Evolutionary conservation across 2,797 vertebrate species (phyloP).

Genomic region (Petrocephalus schoutedeni): DNA sequence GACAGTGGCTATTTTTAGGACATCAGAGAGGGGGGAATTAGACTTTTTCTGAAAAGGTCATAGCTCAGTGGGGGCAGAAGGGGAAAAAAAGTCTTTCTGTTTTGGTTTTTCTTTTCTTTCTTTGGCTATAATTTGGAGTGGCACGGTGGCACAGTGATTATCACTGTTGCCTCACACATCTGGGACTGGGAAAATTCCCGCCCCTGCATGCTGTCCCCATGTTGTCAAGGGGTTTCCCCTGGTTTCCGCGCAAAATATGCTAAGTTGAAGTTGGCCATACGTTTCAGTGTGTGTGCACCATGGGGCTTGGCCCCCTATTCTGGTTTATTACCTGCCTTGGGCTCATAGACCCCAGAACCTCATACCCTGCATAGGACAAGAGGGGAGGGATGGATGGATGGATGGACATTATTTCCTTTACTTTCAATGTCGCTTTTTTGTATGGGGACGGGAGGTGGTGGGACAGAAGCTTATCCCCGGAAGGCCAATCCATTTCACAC

Average conservation of each 20-base stretch:
- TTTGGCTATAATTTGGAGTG: not conserved
- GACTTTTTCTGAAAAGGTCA: conserved; percentile 12
- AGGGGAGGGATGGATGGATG: no score
- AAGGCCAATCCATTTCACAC: not conserved
- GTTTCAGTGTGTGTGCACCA: not conserved
- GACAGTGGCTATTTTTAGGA: not conserved
- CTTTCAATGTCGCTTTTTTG: not conserved
- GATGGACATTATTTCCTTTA: not conserved
- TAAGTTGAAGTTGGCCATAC: not conserved
- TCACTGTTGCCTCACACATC: not conserved
- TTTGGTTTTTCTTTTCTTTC: not conserved
- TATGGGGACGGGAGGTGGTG: not conserved
- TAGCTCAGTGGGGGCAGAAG: not conserved
- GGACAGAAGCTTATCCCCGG: not conserved
- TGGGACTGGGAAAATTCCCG: not conserved
- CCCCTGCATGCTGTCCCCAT: not conserved
- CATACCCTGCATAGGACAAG: not conserved
- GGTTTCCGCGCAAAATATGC: not conserved
- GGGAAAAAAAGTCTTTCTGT: not conserved
- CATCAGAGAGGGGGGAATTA: not conserved
- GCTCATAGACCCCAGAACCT: not conserved
- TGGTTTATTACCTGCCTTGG: not conserved
- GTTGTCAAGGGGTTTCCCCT: not conserved
- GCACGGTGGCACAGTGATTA: not conserved
- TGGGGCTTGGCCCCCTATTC: not conserved